These are phyloP conservation scores for Reinhardtius hippoglossoides DNA, from an alignment of 2,113 vertebrate genomes.

Conservation along the genomic window DNA sequence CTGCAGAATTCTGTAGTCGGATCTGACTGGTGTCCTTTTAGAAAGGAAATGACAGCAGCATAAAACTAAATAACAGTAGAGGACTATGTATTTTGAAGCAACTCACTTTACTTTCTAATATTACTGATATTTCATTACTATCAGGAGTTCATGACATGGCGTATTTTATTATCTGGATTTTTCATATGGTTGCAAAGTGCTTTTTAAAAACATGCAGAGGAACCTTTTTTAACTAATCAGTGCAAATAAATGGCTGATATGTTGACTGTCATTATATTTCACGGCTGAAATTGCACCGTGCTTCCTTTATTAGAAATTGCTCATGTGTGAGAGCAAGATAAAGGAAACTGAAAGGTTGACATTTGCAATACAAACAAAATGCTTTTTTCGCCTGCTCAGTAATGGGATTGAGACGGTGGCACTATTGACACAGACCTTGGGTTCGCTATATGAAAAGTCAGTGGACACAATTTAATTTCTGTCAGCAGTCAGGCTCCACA, in stretches of 20 bases:
- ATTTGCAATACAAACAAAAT: constrained; percentile 48
- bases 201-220: background rate
- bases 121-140: background rate
- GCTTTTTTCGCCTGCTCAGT: constrained; percentile 39
- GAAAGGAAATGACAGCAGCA: background rate
- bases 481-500: constrained; percentile 78
- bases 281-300: background rate
- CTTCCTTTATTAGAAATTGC: constrained; percentile 40
- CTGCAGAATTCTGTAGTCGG: background rate
- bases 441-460: constrained; percentile 81
- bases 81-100: background rate
- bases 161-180: background rate
- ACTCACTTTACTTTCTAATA: background rate
- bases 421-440: constrained; percentile 78
- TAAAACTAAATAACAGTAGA: background rate
- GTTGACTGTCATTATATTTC: constrained; percentile 1
- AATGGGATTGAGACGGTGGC: constrained; percentile 58
- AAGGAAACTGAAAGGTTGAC: constrained; percentile 44
- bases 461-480: constrained; percentile 85
- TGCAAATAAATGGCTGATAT: background rate
- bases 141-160: background rate
- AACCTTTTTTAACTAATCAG: background rate
- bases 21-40: background rate
- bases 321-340: constrained; percentile 26
- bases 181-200: background rate